Evolutionary conservation across 1,140 invertebrate genomes (phyloP).

Genomic region (Gryon sp.): DNA sequence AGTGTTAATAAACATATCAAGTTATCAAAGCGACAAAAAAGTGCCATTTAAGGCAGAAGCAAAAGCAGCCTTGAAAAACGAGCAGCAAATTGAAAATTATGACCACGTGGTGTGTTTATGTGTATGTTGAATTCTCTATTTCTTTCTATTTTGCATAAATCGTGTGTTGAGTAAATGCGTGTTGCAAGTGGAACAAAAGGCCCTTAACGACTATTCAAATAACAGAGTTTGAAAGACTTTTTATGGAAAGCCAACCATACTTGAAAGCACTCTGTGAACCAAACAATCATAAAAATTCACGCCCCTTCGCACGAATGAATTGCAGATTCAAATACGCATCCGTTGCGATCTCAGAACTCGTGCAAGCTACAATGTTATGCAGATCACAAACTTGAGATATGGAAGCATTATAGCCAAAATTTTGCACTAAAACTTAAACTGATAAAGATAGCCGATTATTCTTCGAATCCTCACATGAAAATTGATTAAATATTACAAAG

Average conservation of each 20-base stretch:
- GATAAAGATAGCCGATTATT: conserved; percentile 24
- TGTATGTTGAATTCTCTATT: conserved; percentile 45
- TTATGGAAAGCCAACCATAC: conserved; percentile 52
- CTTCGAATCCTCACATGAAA: conserved; percentile 1
- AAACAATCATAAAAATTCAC: conserved; percentile 65
- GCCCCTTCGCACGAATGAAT: conserved; percentile 66
- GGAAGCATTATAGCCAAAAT: conserved; percentile 23
- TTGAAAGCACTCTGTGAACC: conserved; percentile 45
- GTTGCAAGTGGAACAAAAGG: conserved; percentile 59
- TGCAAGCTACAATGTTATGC: conserved; percentile 39
- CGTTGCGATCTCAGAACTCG: conserved; percentile 44
- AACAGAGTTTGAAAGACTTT: conserved; percentile 53
- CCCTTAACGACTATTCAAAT: conserved; percentile 59
- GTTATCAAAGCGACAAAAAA: conserved; percentile 5
- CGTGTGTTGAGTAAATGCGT: conserved; percentile 43
- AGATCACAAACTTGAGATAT: conserved; percentile 58
- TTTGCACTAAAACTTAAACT: background rate
- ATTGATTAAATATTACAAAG: conserved; percentile 48
- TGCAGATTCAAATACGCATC: conserved; percentile 65
- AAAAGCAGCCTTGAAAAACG: conserved; percentile 33
- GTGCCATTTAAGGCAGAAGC: conserved; percentile 1
- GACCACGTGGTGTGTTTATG: background rate
- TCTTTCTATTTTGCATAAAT: conserved; percentile 52
- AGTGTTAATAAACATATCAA: conserved; percentile 35
- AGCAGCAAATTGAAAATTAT: conserved; percentile 24